Evolutionary conservation across 2,888 invertebrate species (phyloP), one percentile per base, ranked within the genome.

Genomic region (Thymelicus sylvestris): DNA sequence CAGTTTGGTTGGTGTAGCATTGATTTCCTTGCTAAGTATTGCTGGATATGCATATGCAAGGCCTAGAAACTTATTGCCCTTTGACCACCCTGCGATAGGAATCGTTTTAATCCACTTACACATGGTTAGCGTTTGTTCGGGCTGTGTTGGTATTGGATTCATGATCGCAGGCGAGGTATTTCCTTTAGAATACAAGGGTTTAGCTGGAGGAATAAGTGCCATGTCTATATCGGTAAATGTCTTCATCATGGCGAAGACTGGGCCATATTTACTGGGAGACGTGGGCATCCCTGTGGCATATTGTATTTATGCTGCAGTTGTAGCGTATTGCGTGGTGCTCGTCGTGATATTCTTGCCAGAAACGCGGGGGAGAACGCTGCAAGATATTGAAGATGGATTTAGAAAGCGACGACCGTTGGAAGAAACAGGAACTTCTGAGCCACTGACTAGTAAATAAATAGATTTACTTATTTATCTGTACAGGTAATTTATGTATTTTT

Each of bases 131-230:
- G 89, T 95, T 24, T 91, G 94, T 1, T 88, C 95, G 7, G 96
- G 96, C 0, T 86, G 95, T 3, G 89, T 95, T 0, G 95, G 96
- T 0, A 79, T 96, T 63, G 96, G 96, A 0, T 96, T 96, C 90
- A 95, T 96, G 10, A 94, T 96, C 84, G 95, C 95, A 74, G 96
- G 96, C 0, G 96, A 96, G 82, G 83, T 96, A 0, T 96, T 96
- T 77, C 94, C 96, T 5, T 88, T 94, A 41, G 91, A 92, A 61
- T 94, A 92, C 57, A 91, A 95, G 60, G 95, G 95, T 44, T 80
- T 95, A 0, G 96, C 96, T 65, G 87, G 89, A 13, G 87, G 87
- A 0, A 81, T 90, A n/a, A 86, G 89, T 47, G 86, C 88, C 0
- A 66, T 89, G 6, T 87, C 88, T 70, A 60, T 89, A 4, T 87